Evolutionary conservation across 2,888 invertebrate species (phyloP), one percentile per base, ranked within the genome.

Genomic region (Pandemis heparana): DNA sequence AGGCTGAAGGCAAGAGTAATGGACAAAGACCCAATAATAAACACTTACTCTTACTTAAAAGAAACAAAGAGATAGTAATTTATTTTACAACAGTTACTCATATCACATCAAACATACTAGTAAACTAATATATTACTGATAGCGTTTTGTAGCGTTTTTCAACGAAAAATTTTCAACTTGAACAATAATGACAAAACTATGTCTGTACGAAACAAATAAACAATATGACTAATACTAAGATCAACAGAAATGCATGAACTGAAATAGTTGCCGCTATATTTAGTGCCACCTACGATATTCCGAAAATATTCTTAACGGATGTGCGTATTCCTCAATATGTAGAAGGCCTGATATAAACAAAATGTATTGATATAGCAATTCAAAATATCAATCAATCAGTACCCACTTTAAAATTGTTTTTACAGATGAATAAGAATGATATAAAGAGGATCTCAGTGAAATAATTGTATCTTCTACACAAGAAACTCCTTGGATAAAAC

Each of bases 261-360:
- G 89, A 89, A 90, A 89, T 89, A 87, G 82, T 79, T 83, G 76
- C 41, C 62, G 61, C 74, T 87, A 87, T 82, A 83, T 81, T 81
- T 87, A 86, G 83, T 76, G 64, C 81, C 86, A 72, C 87, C 87
- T 82, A 87, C 88, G 72, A 48, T 75, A 77, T 75, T 76, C 79
- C 78, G 76, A 80, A 82, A 85, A 84, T 82, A 83, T 80, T 77
- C 74, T 59, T 38, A 48, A 60, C 61, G 70, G 74, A 70, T 65
- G 70, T 70, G 65, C 74, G 65, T 67, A 71, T 59, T 65, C 43
- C 70, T 60, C n/a, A 48, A 74, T 74, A 69, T 65, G 60, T 60
- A 65, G 73, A 65, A 23, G 68, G 23, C 39, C 23, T 23, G 51
- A 60, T 65, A 74, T 74, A 70, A 70, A 74, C 74, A 65, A 43